phyloP scores from a whole-genome alignment of 2,113 vertebrate genomes.

The Neogobius melanostomus region DNA sequence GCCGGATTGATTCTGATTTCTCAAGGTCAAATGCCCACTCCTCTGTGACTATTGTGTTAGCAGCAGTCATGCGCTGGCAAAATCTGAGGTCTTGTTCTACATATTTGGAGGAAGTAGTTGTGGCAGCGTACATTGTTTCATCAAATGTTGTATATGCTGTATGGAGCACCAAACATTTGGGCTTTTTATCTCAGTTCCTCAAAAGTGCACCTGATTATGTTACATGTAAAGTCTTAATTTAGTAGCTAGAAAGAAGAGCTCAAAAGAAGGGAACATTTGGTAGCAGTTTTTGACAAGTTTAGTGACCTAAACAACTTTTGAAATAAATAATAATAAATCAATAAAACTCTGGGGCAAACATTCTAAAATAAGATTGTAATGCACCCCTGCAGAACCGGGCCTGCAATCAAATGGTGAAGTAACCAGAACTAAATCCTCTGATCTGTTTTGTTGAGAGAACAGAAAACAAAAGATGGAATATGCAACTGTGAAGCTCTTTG shows the following conservation, averaged over 20 bases:
- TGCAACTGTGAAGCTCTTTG: too few relatives aligned
- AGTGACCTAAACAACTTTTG: too few relatives aligned
- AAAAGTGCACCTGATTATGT: not conserved
- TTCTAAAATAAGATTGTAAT: not conserved
- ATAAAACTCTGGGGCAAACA: too few relatives aligned
- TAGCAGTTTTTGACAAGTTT: too few relatives aligned
- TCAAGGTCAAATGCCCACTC: slow-evolving; percentile 76
- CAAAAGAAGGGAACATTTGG: too few relatives aligned
- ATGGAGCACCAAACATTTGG: not conserved
- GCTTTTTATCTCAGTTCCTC: not conserved
- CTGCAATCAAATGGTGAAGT: too few relatives aligned
- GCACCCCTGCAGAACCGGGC: too few relatives aligned
- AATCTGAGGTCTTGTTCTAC: not conserved
- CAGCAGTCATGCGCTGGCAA: slow-evolving; percentile 25
- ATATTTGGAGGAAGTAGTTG: not conserved
- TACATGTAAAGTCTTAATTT: not conserved
- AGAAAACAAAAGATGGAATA: too few relatives aligned
- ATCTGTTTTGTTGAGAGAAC: too few relatives aligned
- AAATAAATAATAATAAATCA: too few relatives aligned
- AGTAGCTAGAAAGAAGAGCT: too few relatives aligned
- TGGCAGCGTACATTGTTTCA: not conserved
- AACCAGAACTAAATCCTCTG: too few relatives aligned
- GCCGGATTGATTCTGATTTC: slow-evolving; percentile 73
- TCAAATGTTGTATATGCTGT: not conserved
- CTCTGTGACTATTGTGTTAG: slow-evolving; percentile 51